Base-by-base conservation (phyloP, 1,140 invertebrate genomes). In the Ips nitidus region DNA sequence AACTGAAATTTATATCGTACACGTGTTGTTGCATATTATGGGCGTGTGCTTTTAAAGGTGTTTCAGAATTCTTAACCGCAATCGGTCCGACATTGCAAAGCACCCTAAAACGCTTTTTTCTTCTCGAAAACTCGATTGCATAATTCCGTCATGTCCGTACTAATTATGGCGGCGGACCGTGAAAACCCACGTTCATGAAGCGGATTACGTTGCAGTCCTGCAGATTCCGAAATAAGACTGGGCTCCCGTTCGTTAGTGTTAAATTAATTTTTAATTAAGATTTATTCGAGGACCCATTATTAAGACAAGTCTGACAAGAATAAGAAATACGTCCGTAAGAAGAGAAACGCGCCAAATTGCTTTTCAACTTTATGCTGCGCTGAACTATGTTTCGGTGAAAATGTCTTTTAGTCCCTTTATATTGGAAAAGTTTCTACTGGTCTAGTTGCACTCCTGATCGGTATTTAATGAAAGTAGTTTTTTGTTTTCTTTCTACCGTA, bases 181-280 rank as follows among this genome's bases (percentile, higher is more conserved):
- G n/a, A n/a, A n/a, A n/a, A n/a, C n/a, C n/a, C n/a, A n/a, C n/a
- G n/a, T n/a, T n/a, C n/a, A n/a, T n/a, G n/a, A n/a, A n/a, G n/a
- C n/a, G n/a, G n/a, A n/a, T n/a, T n/a, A n/a, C 45, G 22, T n/a
- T 47, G 45, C 45, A 47, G 6, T n/a, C 45, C 6, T 47, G 45
- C 45, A 47, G 45, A 47, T 47, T 47, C 45, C 22, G 45, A 47
- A 47, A 47, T 47, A 47, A 47, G 45, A 47, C 45, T 7, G 45
- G 22, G 22, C 6, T 7, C 22, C 45, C 45, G 45, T 47, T n/a
- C 45, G 45, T 47, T 47, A 47, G 45, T 47, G 45, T 60, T 60
- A 60, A 60, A 60, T 60, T 42, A 60, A 60, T 60, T 43, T 60
- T 60, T 60, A 60, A 60, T 60, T 60, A 60, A 60, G 58, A 60